A percentile compares a stretch with the other conserved stretches of the same genome.
phyloP scores from a whole-genome alignment of 1,140 invertebrate species.

The Zaprionus ghesquierei region DNA sequence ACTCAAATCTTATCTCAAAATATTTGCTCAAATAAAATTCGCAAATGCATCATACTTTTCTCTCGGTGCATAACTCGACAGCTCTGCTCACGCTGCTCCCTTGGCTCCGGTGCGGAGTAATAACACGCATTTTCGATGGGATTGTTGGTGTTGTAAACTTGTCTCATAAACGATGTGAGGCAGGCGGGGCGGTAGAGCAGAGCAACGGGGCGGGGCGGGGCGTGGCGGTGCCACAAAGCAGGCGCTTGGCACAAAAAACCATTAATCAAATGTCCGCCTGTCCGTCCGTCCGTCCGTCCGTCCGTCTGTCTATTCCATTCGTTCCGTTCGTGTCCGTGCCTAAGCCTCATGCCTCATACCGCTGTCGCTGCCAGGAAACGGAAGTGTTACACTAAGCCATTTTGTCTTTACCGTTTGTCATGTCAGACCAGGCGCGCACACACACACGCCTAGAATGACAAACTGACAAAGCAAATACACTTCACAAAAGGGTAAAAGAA shows the following conservation, averaged over 20 bases:
- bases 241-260: conserved; percentile 54
- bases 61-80: too few species aligned
- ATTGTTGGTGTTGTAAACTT: conserved; percentile 61
- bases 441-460: neutral
- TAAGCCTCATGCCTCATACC: conserved; percentile 10
- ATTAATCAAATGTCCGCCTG: conserved; percentile 67
- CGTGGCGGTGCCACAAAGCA: neutral
- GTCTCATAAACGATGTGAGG: conserved; percentile 53
- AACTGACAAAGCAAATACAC: conserved; percentile 19
- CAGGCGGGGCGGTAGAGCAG: neutral
- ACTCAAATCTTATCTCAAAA: too few species aligned
- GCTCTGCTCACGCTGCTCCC: neutral
- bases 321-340: neutral
- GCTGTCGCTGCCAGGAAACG: conserved; percentile 48
- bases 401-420: conserved; percentile 64
- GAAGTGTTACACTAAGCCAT: conserved; percentile 75
- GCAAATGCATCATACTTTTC: too few species aligned
- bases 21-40: too few species aligned
- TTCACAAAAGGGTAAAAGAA: conserved; percentile 3
- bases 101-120: conserved; percentile 25
- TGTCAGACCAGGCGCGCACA: conserved; percentile 15
- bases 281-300: neutral
- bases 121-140: conserved; percentile 66
- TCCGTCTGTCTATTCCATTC: too few species aligned
- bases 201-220: neutral